Evolutionary conservation across 2,113 vertebrate genomes (phyloP).

Genomic region (Thalassoma bifasciatum): DNA sequence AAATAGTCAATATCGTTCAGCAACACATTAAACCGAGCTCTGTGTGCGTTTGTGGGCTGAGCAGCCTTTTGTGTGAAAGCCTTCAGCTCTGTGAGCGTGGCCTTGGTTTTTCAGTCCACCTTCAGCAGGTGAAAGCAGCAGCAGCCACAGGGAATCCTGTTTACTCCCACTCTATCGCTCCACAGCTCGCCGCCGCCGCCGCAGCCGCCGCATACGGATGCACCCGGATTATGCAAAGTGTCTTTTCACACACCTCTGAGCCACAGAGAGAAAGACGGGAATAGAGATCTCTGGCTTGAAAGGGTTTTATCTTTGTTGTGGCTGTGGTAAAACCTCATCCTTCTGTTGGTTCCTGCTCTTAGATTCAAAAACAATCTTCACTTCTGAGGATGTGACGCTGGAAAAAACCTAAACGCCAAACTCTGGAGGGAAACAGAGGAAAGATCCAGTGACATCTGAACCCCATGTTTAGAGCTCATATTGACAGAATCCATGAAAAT

Average conservation of each 20-base stretch:
- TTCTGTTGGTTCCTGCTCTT: slow-evolving; percentile 11
- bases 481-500: too few relatives aligned
- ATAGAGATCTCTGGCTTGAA: slow-evolving; percentile 45
- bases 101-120: slow-evolving; percentile 44
- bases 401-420: slow-evolving; percentile 8
- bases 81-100: slow-evolving; percentile 33
- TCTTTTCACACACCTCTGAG: slow-evolving; percentile 41
- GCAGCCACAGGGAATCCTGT: slow-evolving; percentile 47
- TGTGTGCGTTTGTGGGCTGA: slow-evolving; percentile 9
- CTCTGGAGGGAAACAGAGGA: slow-evolving; percentile 15
- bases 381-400: background rate
- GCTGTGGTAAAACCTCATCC: slow-evolving; percentile 4
- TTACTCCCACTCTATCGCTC: slow-evolving; percentile 32
- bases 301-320: slow-evolving; percentile 49
- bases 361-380: slow-evolving; percentile 4
- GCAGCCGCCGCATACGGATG: slow-evolving; percentile 2
- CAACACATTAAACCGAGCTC: slow-evolving; percentile 58
- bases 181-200: background rate
- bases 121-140: slow-evolving; percentile 61
- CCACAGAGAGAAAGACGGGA: background rate
- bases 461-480: too few relatives aligned
- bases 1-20: too few relatives aligned
- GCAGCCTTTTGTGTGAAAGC: slow-evolving; percentile 26
- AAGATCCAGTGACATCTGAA: slow-evolving; percentile 42
- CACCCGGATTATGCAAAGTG: slow-evolving; percentile 61